phyloP scores from a whole-genome alignment of 1,140 invertebrate species.

The Drosophila bocqueti region DNA sequence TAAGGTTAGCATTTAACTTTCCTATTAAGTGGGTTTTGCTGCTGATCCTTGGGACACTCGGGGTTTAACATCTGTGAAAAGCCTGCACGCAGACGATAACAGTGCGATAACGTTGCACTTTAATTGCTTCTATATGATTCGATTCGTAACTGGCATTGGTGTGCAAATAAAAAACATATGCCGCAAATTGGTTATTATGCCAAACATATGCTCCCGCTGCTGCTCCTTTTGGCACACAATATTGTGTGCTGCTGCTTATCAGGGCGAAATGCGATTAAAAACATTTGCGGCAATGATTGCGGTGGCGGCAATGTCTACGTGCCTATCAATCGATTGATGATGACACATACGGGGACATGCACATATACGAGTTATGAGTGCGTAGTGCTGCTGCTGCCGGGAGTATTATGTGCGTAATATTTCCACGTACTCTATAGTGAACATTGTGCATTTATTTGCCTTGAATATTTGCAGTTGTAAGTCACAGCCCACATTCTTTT shows the following conservation, averaged over 20 bases:
- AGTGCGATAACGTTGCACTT: constrained; percentile 31
- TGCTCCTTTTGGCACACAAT: not conserved
- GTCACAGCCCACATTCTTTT: constrained; percentile 12
- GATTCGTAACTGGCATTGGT: not conserved
- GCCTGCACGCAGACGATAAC: constrained; percentile 8
- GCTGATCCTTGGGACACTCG: not conserved
- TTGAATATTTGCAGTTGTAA: constrained; percentile 10
- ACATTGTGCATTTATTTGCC: constrained; percentile 3
- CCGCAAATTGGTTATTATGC: constrained; percentile 45
- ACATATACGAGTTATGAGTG: constrained; percentile 6
- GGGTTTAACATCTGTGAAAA: not conserved
- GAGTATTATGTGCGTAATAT: constrained; percentile 38
- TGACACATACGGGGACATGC: constrained; percentile 43
- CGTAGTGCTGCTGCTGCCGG: not conserved
- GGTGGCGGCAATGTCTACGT: constrained; percentile 45
- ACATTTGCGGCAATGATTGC: constrained; percentile 44
- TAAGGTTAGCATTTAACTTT: too few relatives aligned
- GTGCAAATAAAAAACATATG: constrained; percentile 60
- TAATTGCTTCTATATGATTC: constrained; percentile 20
- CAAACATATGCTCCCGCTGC: constrained; percentile 49
- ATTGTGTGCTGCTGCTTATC: constrained; percentile 25
- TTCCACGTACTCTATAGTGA: constrained; percentile 44
- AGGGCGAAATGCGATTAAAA: constrained; percentile 50
- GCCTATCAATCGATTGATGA: constrained; percentile 43
- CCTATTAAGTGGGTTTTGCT: not conserved